Conservation (phyloP, 2,113 vertebrate genomes). For the Riparia riparia region DNA sequence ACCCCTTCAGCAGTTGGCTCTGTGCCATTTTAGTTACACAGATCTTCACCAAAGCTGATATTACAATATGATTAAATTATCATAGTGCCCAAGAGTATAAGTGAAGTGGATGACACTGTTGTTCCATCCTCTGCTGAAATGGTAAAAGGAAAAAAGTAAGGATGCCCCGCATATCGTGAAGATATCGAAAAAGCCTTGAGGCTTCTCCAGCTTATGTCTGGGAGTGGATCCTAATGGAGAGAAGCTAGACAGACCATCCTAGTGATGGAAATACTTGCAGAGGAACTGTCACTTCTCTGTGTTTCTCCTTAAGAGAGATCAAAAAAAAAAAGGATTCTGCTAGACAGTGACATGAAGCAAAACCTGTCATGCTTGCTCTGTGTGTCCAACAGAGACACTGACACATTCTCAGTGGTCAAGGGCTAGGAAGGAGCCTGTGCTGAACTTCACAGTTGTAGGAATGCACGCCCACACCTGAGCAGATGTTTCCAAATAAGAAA, state of each 20-base stretch:
- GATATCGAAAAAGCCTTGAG: not conserved
- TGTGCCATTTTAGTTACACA: not conserved
- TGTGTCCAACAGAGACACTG: not conserved
- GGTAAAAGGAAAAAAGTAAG: not conserved
- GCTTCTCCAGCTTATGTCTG: not conserved
- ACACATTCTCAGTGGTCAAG: not conserved
- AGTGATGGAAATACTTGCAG: not conserved
- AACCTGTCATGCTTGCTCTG: not conserved
- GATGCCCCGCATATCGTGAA: not conserved
- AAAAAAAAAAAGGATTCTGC: not conserved
- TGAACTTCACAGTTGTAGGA: not conserved
- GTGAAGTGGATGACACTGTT: not conserved
- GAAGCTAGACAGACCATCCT: not conserved
- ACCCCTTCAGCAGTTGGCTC: not conserved
- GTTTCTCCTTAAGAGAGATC: not conserved
- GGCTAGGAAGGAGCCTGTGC: not conserved
- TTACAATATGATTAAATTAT: not conserved
- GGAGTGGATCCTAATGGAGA: not conserved
- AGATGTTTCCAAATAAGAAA: too few relatives aligned
- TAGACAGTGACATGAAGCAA: not conserved
- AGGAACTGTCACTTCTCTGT: not conserved
- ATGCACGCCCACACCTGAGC: too few relatives aligned
- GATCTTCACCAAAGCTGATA: not conserved
- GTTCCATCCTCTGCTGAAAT: not conserved
- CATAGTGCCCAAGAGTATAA: not conserved